Percentiles rank a stretch among this genome's conserved stretches.
Evolutionary conservation across 2,888 invertebrate species (phyloP).

Genomic region (Seira ritae): DNA sequence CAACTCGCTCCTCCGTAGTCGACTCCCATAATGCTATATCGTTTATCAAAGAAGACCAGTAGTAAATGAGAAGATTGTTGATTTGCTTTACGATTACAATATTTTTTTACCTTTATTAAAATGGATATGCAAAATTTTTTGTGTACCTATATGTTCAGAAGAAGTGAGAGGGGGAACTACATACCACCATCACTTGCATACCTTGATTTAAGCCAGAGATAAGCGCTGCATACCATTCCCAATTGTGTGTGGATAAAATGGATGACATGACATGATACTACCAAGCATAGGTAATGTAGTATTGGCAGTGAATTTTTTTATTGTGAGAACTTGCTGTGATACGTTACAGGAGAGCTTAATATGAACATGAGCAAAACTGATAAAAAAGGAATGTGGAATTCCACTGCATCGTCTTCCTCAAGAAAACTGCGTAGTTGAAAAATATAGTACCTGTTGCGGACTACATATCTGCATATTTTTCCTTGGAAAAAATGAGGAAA

Average conservation of each 20-base stretch:
- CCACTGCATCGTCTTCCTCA: neutral
- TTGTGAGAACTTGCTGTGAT: neutral
- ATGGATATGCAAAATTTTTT: constrained; percentile 11
- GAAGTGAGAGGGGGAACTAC: constrained; percentile 4
- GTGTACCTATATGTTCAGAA: neutral
- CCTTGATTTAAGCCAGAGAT: neutral
- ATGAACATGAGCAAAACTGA: neutral
- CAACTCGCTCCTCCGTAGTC: neutral
- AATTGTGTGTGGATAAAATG: neutral
- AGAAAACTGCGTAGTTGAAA: neutral
- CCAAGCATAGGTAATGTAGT: too few species aligned
- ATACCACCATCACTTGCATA: too few species aligned
- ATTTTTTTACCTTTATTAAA: neutral
- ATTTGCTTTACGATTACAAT: neutral
- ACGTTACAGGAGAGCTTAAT: neutral
- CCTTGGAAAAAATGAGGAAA: neutral
- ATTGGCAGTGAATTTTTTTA: neutral
- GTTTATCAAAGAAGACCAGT: constrained; percentile 11
- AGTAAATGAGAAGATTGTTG: constrained; percentile 6
- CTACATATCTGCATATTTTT: neutral
- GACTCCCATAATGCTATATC: neutral
- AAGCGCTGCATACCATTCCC: neutral
- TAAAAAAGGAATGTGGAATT: constrained; percentile 4
- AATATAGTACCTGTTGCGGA: neutral
- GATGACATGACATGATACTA: too few species aligned